Base-by-base conservation (phyloP, 1,140 invertebrate species). In the Aphaenogaster rudis region DNA sequence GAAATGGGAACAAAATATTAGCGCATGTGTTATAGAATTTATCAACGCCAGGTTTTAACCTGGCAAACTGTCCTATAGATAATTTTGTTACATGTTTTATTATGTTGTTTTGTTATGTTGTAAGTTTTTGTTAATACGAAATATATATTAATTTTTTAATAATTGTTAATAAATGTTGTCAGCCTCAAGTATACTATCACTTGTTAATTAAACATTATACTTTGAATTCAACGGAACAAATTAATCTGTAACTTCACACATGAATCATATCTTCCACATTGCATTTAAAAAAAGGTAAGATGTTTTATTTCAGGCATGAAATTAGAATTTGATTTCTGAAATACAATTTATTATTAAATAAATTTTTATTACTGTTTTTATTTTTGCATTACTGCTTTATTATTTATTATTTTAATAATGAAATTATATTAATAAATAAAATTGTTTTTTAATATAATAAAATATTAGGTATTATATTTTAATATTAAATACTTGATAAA, bases 51-150 rank as follows among this genome's bases (percentile, higher is more conserved):
- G 33, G 3, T 39, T 84, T 61, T 36, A 63, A 15, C 28, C 28
- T 72, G 17, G 11, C 33, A 59, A 72, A 28, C 33, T 6, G n/a
- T 15, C 2, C 7, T 74, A 80, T 87, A 81, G 39, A 79, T 76
- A 88, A 15, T 88, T 78, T 81, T 84, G 80, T 91, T 91, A 86
- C n/a, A 11, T 36, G 33, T 90, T 88, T 91, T 61, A 57, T 88
- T 77, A 74, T n/a, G 8, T 89, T 90, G 89, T 91, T 28, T 28
- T 28, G 28, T 28, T 28, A 28, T 28, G 28, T 28, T 28, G 28
- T 91, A 88, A 86, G 88, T 91, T 91, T 91, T 74, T 21, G n/a
- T 42, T 42, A n/a, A 59, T 85, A n/a, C 63, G n/a, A 74, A 74
- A 77, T 76, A 39, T 3, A 9, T 63, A 48, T 63, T 4, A 13